Conservation (phyloP, 1,140 invertebrate species). For the Drosophila quadrilineata region DNA sequence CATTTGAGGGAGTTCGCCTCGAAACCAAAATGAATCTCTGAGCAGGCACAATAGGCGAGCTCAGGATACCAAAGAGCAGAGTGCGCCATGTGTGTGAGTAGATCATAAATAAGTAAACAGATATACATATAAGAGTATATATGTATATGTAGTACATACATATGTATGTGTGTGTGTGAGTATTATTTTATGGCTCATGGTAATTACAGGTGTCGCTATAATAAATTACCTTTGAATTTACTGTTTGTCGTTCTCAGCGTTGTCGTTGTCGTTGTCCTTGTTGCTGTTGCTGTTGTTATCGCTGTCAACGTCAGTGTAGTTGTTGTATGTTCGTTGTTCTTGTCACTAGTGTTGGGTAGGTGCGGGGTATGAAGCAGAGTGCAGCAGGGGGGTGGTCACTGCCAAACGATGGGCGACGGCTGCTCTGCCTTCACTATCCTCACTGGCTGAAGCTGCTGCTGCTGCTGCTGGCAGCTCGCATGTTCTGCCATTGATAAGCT, state of each 20-base stretch:
- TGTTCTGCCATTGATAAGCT: slow-evolving; percentile 77
- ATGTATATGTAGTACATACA: neutral
- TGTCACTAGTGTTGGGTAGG: slow-evolving; percentile 50
- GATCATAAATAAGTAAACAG: slow-evolving; percentile 21
- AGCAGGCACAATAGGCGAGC: slow-evolving; percentile 7
- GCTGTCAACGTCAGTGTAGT: slow-evolving; percentile 23
- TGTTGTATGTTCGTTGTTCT: slow-evolving; percentile 48
- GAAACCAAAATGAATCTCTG: neutral
- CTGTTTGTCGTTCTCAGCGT: slow-evolving; percentile 70
- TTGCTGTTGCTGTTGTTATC: slow-evolving; percentile 18
- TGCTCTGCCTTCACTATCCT: too few relatives aligned
- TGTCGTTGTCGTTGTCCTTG: slow-evolving; percentile 29
- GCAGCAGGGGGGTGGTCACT: slow-evolving; percentile 17
- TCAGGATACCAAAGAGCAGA: neutral
- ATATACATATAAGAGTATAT: slow-evolving; percentile 1
- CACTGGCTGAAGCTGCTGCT: slow-evolving; percentile 22
- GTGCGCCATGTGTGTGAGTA: neutral
- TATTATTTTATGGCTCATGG: slow-evolving; percentile 75
- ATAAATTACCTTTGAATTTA: slow-evolving; percentile 80
- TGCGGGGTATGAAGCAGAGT: slow-evolving; percentile 4
- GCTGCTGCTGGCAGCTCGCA: slow-evolving; percentile 66
- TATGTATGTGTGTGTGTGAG: slow-evolving; percentile 32
- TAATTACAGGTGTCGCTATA: slow-evolving; percentile 79
- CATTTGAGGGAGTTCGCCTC: neutral
- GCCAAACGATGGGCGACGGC: neutral